Conservation (phyloP, 2,797 vertebrate genomes). For the Falco columbarius region DNA sequence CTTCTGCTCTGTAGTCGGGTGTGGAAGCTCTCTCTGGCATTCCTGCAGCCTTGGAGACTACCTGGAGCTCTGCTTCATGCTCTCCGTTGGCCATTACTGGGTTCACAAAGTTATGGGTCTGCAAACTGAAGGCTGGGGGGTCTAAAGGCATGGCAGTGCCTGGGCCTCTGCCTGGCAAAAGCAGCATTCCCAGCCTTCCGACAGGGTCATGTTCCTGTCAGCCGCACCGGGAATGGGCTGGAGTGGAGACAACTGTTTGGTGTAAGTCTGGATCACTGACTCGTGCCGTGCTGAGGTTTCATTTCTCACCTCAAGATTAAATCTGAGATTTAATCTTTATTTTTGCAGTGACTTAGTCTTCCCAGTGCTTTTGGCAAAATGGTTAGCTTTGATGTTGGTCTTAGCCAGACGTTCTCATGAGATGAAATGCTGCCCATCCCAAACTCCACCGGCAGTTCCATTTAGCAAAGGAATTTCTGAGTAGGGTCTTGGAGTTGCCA, state of each 20-base stretch:
- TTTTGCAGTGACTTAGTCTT: constrained; percentile 15
- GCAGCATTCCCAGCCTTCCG: neutral
- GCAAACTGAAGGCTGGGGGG: neutral
- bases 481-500: constrained; percentile 2
- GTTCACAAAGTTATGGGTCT: neutral
- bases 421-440: constrained; percentile 33
- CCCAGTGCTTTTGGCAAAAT: constrained; percentile 6
- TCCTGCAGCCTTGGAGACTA: neutral
- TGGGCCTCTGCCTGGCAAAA: neutral
- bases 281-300: neutral
- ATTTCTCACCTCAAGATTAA: constrained; percentile 41
- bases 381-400: constrained; percentile 15
- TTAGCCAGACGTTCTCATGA: neutral
- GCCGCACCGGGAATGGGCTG: neutral
- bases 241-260: neutral
- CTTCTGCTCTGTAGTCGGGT: neutral
- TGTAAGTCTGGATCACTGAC: neutral
- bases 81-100: neutral
- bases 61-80: neutral
- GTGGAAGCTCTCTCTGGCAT: neutral
- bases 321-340: constrained; percentile 15
- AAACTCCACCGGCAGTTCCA: neutral
- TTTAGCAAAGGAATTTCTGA: constrained; percentile 38
- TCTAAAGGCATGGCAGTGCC: neutral
- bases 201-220: neutral